Conservation (phyloP, 2,888 invertebrate species). For the Clusia tigrina region DNA sequence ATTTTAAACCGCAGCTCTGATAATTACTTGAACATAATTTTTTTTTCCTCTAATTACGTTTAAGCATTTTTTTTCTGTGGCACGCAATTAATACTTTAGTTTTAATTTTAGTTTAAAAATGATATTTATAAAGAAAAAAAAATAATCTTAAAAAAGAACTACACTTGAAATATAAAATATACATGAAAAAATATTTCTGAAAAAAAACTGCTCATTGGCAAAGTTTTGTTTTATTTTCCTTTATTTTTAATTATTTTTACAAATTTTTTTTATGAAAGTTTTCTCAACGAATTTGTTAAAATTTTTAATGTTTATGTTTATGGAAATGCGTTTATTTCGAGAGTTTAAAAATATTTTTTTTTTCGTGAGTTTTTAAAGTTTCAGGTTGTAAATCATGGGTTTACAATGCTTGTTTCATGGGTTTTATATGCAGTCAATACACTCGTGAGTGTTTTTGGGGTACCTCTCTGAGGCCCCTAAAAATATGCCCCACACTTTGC, state of each 20-base stretch:
- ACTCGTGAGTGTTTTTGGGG: too few species aligned
- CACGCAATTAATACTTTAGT: slow-evolving; percentile 20
- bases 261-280: neutral
- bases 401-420: too few species aligned
- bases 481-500: too few species aligned
- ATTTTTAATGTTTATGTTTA: slow-evolving; percentile 14
- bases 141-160: slow-evolving; percentile 28
- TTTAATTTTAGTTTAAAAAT: neutral
- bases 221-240: slow-evolving; percentile 29
- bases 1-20: too few species aligned
- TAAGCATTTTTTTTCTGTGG: slow-evolving; percentile 1
- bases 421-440: too few species aligned
- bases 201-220: slow-evolving; percentile 5
- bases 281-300: neutral
- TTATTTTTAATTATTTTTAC: slow-evolving; percentile 9
- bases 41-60: slow-evolving; percentile 4
- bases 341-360: neutral
- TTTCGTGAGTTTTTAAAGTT: neutral
- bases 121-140: slow-evolving; percentile 12
- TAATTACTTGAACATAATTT: too few species aligned
- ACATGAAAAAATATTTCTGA: slow-evolving; percentile 22
- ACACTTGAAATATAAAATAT: slow-evolving; percentile 27
- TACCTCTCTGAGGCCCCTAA: too few species aligned
- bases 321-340: neutral
- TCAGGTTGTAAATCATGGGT: too few species aligned